Evolutionary conservation across 2,797 vertebrate genomes (phyloP).

Genomic region (Xyrichtys novacula): DNA sequence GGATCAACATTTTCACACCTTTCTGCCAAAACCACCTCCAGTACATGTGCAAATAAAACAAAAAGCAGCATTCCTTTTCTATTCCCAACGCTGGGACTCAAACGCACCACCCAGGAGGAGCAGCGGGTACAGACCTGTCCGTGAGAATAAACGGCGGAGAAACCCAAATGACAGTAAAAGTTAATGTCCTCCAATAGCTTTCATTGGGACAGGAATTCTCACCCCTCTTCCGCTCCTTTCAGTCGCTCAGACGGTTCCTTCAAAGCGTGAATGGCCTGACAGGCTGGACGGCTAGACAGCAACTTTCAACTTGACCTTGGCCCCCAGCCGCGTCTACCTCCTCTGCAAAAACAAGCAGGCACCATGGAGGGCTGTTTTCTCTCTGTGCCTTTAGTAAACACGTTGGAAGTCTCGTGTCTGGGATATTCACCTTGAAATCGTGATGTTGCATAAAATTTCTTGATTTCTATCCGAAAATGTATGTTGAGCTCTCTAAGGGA

Average conservation of each 20-base stretch:
- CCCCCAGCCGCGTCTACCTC: slow-evolving; percentile 90
- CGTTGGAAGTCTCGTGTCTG: slow-evolving; percentile 46
- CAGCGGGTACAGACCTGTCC: slow-evolving; percentile 40
- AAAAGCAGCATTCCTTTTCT: slow-evolving; percentile 36
- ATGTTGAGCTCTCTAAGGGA: not conserved
- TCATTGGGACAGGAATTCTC: slow-evolving; percentile 84
- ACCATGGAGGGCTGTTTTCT: slow-evolving; percentile 70
- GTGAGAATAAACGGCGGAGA: slow-evolving; percentile 61
- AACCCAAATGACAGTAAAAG: slow-evolving; percentile 82
- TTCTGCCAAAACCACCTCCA: slow-evolving; percentile 62
- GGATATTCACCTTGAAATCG: slow-evolving; percentile 5
- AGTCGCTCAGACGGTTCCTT: slow-evolving; percentile 82
- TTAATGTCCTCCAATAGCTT: slow-evolving; percentile 82
- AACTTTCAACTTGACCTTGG: slow-evolving; percentile 99
- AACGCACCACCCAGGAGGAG: slow-evolving; percentile 36
- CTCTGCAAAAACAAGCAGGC: slow-evolving; percentile 81
- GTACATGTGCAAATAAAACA: slow-evolving; percentile 46
- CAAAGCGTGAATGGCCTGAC: slow-evolving; percentile 85
- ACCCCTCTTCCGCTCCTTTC: slow-evolving; percentile 84
- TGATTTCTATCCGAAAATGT: not conserved
- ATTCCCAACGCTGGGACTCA: slow-evolving; percentile 36
- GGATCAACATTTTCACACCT: slow-evolving; percentile 71
- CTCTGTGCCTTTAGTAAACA: slow-evolving; percentile 73
- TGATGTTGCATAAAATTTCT: slow-evolving; percentile 1
- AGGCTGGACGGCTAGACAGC: slow-evolving; percentile 88